Evolutionary conservation across 2,113 vertebrate genomes (phyloP).

Genomic region (Thunnus thynnus): DNA sequence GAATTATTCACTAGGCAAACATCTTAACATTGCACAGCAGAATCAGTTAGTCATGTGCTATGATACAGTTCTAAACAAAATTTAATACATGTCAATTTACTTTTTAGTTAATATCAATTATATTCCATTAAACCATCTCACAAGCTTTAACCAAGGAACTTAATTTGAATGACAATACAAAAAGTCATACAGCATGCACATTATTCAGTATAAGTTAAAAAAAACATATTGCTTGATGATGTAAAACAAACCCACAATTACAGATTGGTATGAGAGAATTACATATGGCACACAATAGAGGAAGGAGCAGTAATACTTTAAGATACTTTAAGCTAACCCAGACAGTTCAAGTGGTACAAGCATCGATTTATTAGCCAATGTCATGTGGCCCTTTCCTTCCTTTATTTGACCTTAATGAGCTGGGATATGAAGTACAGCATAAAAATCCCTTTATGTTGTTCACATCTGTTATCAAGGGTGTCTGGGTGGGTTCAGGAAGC

Average conservation of each 20-base stretch:
- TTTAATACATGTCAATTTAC: no score
- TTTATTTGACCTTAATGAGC: constrained; percentile 43
- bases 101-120: no score
- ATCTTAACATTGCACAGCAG: no score
- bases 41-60: no score
- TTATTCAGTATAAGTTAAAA: neutral
- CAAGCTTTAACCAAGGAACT: no score
- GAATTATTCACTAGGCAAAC: no score
- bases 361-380: constrained; percentile 21
- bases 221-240: neutral
- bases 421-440: constrained; percentile 9
- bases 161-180: neutral
- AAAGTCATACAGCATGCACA: no score
- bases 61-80: no score
- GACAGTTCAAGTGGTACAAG: neutral
- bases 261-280: neutral
- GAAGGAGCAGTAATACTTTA: neutral
- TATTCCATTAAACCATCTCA: no score
- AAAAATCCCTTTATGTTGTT: constrained; percentile 32
- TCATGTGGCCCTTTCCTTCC: constrained; percentile 11
- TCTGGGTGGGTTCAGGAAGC: constrained; percentile 64
- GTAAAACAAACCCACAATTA: neutral
- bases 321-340: neutral
- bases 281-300: neutral
- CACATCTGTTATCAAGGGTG: constrained; percentile 45